Percentiles rank a stretch among this genome's conserved stretches.
These are phyloP conservation scores for Loripinus fragilis DNA, from an alignment of 2,888 invertebrate genomes.

Conservation along the genomic window DNA sequence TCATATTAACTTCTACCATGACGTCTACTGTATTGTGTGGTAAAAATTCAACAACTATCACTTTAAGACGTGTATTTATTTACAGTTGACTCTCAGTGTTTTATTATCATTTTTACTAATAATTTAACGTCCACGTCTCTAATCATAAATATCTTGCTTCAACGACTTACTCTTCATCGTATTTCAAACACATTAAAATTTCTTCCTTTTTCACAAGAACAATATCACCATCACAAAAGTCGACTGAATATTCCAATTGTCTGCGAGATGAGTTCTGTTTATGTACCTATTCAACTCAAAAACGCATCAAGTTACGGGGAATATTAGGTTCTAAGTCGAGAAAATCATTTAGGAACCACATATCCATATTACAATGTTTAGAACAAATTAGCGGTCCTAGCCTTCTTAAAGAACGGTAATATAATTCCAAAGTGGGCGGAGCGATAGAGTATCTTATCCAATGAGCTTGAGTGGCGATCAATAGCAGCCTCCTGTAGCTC, in stretches of 20 bases:
- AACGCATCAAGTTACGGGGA: background rate
- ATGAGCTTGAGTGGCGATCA: conserved; percentile 14
- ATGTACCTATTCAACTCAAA: background rate
- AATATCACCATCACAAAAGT: background rate
- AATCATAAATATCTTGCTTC: background rate
- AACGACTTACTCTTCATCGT: no score
- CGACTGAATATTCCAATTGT: no score
- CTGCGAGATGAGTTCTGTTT: no score
- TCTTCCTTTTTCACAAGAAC: background rate
- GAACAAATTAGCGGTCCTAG: conserved; percentile 10
- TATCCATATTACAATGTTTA: background rate
- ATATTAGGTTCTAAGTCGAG: background rate
- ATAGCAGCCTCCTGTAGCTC: conserved; percentile 29
- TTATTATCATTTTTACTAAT: no score
- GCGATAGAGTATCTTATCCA: conserved; percentile 35
- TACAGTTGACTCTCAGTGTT: no score
- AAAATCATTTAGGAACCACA: background rate
- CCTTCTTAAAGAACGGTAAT: background rate
- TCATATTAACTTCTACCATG: no score
- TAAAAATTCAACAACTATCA: no score
- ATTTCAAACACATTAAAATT: background rate
- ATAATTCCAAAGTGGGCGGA: conserved; percentile 40
- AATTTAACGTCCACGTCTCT: no score
- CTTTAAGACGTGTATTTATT: no score
- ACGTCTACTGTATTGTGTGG: no score